These are phyloP conservation scores for Istiophorus platypterus DNA, from an alignment of 2,113 vertebrate genomes.

Conservation along the genomic window DNA sequence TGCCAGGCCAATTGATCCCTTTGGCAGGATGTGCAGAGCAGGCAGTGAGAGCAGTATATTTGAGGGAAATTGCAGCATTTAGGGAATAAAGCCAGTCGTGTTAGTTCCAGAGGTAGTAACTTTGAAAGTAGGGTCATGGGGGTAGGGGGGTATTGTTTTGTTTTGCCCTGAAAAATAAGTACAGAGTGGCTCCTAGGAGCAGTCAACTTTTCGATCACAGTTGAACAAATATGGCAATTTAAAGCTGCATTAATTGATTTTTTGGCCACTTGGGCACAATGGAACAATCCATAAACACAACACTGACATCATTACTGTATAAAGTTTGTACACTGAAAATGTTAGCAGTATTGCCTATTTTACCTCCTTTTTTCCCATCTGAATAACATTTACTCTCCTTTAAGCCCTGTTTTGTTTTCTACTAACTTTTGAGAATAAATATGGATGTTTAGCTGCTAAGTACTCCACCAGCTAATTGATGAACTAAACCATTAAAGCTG, in stretches of 20 bases:
- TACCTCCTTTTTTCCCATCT: neutral
- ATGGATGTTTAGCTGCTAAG: no score
- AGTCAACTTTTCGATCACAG: neutral
- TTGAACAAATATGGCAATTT: neutral
- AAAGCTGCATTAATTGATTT: neutral
- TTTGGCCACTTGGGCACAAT: neutral
- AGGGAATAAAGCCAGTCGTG: conserved; percentile 14
- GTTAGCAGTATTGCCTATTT: neutral
- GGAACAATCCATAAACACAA: neutral
- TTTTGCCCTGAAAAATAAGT: neutral
- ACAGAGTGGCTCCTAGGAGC: neutral
- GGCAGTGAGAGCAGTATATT: neutral
- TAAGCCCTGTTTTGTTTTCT: neutral
- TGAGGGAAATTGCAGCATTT: conserved; percentile 1
- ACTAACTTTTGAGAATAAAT: neutral
- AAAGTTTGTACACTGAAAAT: neutral
- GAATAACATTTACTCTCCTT: neutral
- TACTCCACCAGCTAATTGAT: no score
- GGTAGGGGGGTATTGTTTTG: neutral
- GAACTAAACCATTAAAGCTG: no score
- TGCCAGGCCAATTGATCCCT: conserved; percentile 58
- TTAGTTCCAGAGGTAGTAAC: neutral
- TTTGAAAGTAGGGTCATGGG: neutral
- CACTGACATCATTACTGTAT: neutral
- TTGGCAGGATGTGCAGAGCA: neutral